A percentile compares a stretch with the other conserved stretches of the same genome.
These are phyloP conservation scores for Serrognathus titanus DNA, from an alignment of 2,888 invertebrate genomes.

Conservation along the genomic window DNA sequence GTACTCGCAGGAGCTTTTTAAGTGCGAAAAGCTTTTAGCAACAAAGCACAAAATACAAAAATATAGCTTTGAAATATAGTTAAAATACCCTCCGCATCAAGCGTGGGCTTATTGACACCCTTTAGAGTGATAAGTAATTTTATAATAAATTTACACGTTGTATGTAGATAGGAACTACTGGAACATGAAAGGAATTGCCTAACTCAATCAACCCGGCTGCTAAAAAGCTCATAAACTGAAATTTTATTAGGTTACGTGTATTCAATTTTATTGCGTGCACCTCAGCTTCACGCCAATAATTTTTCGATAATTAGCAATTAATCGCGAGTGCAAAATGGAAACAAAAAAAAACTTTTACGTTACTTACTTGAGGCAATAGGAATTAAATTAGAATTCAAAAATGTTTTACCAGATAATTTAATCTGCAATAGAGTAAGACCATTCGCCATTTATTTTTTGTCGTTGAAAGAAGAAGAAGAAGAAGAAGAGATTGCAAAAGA, in stretches of 20 bases:
- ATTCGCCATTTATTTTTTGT: too few species aligned
- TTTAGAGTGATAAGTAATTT: constrained; percentile 41
- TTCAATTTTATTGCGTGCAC: constrained; percentile 5
- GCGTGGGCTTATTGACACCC: constrained; percentile 42
- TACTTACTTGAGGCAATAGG: too few species aligned
- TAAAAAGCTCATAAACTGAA: constrained; percentile 42
- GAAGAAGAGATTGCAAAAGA: too few species aligned
- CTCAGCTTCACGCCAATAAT: too few species aligned
- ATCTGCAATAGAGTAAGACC: too few species aligned
- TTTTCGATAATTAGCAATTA: too few species aligned
- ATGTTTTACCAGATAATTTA: too few species aligned
- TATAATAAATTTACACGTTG: constrained; percentile 44
- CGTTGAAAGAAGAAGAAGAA: too few species aligned
- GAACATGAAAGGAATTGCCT: constrained; percentile 40
- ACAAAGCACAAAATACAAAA: constrained; percentile 22
- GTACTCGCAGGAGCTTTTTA: constrained; percentile 18
- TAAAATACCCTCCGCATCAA: constrained; percentile 31
- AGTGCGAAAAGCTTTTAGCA: constrained; percentile 24
- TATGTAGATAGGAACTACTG: constrained; percentile 40
- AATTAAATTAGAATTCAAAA: too few species aligned
- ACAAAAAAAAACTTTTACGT: too few species aligned
- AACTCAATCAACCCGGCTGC: constrained; percentile 37
- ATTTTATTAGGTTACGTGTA: constrained; percentile 26
- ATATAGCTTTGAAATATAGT: constrained; percentile 27
- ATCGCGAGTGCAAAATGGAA: too few species aligned